These are phyloP conservation scores for Colletes latitarsis DNA, from an alignment of 1,140 invertebrate species.

Conservation along the genomic window DNA sequence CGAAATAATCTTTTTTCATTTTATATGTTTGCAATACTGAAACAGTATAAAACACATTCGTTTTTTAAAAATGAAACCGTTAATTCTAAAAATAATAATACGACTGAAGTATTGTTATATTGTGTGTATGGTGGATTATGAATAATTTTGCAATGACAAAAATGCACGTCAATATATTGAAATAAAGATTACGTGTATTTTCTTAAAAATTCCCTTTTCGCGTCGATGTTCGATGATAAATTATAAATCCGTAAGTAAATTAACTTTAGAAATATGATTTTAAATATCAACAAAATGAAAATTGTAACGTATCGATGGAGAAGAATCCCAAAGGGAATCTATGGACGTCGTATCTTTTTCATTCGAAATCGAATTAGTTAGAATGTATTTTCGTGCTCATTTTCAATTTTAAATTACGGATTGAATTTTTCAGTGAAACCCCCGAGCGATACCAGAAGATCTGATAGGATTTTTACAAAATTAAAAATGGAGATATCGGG, in stretches of 20 bases:
- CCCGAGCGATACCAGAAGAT: constrained; percentile 1
- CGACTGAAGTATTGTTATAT: no score
- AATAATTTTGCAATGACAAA: no score
- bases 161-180: no score
- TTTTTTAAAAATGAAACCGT: not conserved
- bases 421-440: constrained; percentile 9
- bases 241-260: not conserved
- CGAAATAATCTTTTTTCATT: no score
- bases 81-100: not conserved
- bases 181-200: no score
- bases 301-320: not conserved
- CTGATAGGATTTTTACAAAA: constrained; percentile 25
- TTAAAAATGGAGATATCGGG: not conserved
- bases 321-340: not conserved
- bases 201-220: no score
- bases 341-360: not conserved
- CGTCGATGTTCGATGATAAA: no score
- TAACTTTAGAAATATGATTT: not conserved
- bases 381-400: not conserved
- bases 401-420: constrained; percentile 2
- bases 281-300: not conserved
- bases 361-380: not conserved
- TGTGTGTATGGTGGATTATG: no score
- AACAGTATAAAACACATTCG: no score
- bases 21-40: no score